These are phyloP conservation scores for Drosophila tani DNA, from an alignment of 1,140 invertebrate genomes.

Conservation along the genomic window DNA sequence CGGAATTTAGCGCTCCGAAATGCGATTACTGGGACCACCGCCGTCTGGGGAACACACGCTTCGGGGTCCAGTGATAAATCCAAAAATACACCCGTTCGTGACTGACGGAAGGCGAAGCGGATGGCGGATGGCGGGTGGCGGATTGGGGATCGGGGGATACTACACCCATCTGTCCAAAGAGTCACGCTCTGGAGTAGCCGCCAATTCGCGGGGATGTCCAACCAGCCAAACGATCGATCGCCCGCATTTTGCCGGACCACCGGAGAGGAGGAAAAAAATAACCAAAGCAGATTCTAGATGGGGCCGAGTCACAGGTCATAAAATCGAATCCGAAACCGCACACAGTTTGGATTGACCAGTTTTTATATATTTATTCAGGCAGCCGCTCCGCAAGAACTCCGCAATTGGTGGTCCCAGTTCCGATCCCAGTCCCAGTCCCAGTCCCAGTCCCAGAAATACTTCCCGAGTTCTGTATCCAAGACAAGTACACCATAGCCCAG, in stretches of 20 bases:
- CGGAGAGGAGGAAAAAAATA: constrained; percentile 6
- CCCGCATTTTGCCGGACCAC: constrained; percentile 46
- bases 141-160: constrained; percentile 26
- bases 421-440: neutral
- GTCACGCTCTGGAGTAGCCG: constrained; percentile 55
- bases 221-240: constrained; percentile 6
- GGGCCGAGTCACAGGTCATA: constrained; percentile 52
- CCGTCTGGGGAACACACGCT: constrained; percentile 13
- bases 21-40: constrained; percentile 8
- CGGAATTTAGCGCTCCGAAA: constrained; percentile 4
- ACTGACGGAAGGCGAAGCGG: constrained; percentile 42
- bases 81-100: constrained; percentile 68
- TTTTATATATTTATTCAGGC: constrained; percentile 60
- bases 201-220: constrained; percentile 41
- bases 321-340: constrained; percentile 64
- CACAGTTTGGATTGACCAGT: constrained; percentile 67
- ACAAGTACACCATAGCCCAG: constrained; percentile 24
- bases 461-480: constrained; percentile 11
- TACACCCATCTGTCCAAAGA: constrained; percentile 54
- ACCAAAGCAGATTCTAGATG: neutral
- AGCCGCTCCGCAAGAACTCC: constrained; percentile 46
- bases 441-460: constrained; percentile 38
- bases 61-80: constrained; percentile 45
- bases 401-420: constrained; percentile 62
- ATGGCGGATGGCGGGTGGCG: too few relatives aligned